Percentiles rank a stretch among this genome's conserved stretches.
phyloP scores from a whole-genome alignment of 2,113 vertebrate genomes.

The Machaerirhynchus nigripectus region DNA sequence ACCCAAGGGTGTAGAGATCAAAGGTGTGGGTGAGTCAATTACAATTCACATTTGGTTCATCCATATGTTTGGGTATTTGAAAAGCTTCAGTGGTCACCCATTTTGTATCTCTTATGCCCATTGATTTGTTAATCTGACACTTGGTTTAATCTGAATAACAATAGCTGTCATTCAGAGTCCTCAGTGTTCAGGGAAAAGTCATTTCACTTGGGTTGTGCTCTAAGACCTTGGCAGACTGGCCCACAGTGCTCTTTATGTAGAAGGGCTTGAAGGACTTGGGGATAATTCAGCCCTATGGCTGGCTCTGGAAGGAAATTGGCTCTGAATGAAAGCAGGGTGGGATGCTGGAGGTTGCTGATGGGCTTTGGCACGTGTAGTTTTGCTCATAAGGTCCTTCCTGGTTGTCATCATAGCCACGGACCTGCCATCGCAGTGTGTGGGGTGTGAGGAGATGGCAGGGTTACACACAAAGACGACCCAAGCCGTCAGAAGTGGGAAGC shows the following conservation, averaged over 20 bases:
- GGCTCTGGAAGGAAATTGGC: neutral
- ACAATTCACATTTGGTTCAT: conserved; percentile 46
- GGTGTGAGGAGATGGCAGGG: neutral
- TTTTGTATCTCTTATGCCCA: conserved; percentile 36
- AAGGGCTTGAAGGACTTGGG: neutral
- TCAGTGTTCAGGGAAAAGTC: conserved; percentile 50
- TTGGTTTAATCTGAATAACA: conserved; percentile 59
- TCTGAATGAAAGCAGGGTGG: neutral
- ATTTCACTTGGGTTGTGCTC: conserved; percentile 49
- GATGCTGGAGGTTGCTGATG: neutral
- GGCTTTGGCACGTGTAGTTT: neutral
- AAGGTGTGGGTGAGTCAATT: conserved; percentile 39
- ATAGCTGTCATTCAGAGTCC: conserved; percentile 30
- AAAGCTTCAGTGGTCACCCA: conserved; percentile 13
- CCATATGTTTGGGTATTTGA: conserved; percentile 52
- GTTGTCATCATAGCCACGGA: neutral
- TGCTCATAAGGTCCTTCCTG: neutral
- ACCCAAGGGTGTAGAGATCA: conserved; percentile 46
- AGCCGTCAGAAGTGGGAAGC: neutral
- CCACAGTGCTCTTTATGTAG: neutral
- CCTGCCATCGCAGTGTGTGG: neutral
- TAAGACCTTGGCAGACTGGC: neutral
- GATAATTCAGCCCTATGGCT: neutral
- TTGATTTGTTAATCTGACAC: conserved; percentile 64
- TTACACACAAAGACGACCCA: neutral